Evolutionary conservation across 2,797 vertebrate genomes (phyloP), one percentile per base, ranked within the genome.

Genomic region (Cynopterus sphinx): DNA sequence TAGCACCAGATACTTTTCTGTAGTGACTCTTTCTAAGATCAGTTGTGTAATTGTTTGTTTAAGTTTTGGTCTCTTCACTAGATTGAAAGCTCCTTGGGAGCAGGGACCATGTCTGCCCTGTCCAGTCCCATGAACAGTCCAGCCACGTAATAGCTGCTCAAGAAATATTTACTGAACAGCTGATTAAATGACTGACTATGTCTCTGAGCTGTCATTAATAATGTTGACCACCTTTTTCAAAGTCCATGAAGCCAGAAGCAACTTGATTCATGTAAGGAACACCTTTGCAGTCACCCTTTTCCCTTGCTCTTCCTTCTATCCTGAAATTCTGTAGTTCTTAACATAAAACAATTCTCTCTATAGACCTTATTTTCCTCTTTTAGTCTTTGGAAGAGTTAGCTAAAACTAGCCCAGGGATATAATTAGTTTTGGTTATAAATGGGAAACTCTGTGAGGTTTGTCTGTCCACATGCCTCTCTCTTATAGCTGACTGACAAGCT

Each of bases 391-490:
- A 49, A 85, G 41, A 82, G 55, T 68, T 65, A 75, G 19, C 36
- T 63, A 70, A 91, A 91, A 59, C 82, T 71, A 79, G 46, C 36
- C 7, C 51, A 61, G 46, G 21, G 19, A 96, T 78, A 26, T 77
- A 86, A 39, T 91, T 67, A 81, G 33, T 94, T 94, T 95, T 84
- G 17, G 46, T 87, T 95, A 46, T n/a, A 87, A 87, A 41, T 12
- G 70, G 63, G 65, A 90, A 91, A 43, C 8, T 81, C 24, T 79
- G 46, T 57, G 51, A 89, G 74, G 17, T 70, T 85, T 84, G 71
- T 88, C 9, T 79, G 21, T 93, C 93, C 82, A 79, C 16, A 3
- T 39, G 6, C 13, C 33, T 89, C 21, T 90, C 59, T 96, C 1
- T 1, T 65, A 2, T 43, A 86, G 57, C 49, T 73, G 33, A 59